Conservation (phyloP, 2,113 vertebrate species). For the Lasiurus cinereus region DNA sequence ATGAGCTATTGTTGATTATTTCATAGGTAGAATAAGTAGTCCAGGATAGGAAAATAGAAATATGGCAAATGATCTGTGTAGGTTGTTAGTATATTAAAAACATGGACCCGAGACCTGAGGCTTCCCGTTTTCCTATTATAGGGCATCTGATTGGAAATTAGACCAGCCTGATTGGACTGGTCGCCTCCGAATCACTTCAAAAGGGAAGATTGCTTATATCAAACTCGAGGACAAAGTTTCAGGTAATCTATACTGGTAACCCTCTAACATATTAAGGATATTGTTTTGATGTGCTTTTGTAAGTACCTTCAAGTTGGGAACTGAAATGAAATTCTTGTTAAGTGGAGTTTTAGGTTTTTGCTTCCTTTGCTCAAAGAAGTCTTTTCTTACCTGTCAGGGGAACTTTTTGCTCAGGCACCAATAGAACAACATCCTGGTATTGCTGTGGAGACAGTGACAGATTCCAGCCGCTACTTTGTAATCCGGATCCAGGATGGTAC, state of each 20-base stretch:
- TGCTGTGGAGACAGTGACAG: constrained; percentile 94
- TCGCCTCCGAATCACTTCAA: constrained; percentile 95
- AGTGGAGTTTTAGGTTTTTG: background rate
- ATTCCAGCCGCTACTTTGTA: constrained; percentile 97
- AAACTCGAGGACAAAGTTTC: constrained; percentile 98
- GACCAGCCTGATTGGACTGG: constrained; percentile 98
- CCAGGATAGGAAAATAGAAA: background rate
- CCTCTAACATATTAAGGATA: background rate
- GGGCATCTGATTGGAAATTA: constrained; percentile 99
- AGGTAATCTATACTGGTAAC: constrained; percentile 84
- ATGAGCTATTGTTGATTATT: constrained; percentile 37
- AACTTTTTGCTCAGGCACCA: constrained; percentile 96
- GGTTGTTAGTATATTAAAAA: background rate
- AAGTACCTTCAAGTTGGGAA: background rate
- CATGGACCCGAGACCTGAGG: background rate
- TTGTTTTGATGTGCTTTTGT: background rate
- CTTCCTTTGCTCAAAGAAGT: constrained; percentile 51
- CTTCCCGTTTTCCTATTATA: constrained; percentile 81
- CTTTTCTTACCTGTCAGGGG: constrained; percentile 87
- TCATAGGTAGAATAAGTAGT: background rate
- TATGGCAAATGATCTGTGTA: background rate
- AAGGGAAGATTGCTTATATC: constrained; percentile 95
- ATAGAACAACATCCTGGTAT: constrained; percentile 95
- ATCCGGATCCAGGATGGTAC: constrained; percentile 96
- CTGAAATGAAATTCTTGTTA: background rate